phyloP scores from a whole-genome alignment of 2,113 vertebrate genomes.

The Cathartes aura region DNA sequence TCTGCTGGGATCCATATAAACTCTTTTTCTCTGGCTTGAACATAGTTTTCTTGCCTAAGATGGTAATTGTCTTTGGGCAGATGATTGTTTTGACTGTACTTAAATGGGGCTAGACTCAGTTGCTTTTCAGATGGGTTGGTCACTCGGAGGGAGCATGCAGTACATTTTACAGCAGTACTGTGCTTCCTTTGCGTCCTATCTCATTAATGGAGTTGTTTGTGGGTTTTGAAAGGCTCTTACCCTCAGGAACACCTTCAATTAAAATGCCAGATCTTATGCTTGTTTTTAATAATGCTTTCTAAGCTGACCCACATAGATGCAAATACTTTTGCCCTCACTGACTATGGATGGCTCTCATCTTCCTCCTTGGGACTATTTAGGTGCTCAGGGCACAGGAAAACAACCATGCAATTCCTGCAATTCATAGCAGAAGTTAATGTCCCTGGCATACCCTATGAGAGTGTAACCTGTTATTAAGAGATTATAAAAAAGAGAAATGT shows the following conservation, averaged over 20 bases:
- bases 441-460: neutral
- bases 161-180: neutral
- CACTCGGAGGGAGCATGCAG: fast-evolving
- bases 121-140: neutral
- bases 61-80: neutral
- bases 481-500: neutral
- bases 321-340: neutral
- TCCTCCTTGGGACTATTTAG: neutral
- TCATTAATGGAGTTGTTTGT: neutral
- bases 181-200: neutral
- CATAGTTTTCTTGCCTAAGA: neutral
- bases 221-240: neutral
- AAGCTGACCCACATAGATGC: neutral
- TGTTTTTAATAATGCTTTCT: neutral
- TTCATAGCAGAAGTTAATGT: neutral
- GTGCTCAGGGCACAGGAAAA: neutral
- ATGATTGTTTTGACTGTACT: neutral
- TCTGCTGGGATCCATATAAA: neutral
- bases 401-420: neutral
- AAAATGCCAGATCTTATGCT: neutral
- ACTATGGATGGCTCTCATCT: neutral
- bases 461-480: neutral
- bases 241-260: neutral
- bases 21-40: neutral
- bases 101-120: neutral